phyloP scores from a whole-genome alignment of 2,797 vertebrate species.

The Sebastiscus albofasciatus region DNA sequence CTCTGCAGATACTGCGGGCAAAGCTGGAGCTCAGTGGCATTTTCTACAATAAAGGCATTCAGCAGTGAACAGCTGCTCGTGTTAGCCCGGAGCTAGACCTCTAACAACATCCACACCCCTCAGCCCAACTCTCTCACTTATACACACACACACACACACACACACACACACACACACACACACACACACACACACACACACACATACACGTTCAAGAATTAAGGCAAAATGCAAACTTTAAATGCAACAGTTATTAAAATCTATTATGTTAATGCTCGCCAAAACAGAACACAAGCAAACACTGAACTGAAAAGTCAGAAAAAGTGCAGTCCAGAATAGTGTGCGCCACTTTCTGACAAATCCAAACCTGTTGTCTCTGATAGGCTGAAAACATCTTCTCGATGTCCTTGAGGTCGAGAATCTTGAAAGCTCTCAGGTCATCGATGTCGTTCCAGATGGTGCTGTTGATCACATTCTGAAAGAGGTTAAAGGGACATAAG shows the following conservation, averaged over 20 bases:
- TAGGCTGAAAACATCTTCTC: constrained; percentile 99
- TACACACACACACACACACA: background rate
- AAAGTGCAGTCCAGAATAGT: background rate
- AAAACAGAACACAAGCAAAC: background rate
- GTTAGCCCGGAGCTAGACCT: constrained; percentile 48
- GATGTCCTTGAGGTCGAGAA: constrained; percentile 95
- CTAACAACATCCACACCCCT: constrained; percentile 4
- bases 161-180: background rate
- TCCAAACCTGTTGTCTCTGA: constrained; percentile 95
- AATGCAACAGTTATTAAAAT: background rate
- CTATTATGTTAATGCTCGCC: background rate
- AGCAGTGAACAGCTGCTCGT: constrained; percentile 69
- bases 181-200: background rate
- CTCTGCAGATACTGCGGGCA: constrained; percentile 48
- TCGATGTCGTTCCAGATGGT: constrained; percentile 97
- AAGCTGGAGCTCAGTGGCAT: constrained; percentile 58
- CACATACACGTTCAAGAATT: background rate
- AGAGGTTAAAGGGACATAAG: background rate
- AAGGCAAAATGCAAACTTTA: background rate
- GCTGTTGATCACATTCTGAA: constrained; percentile 91
- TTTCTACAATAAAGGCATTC: constrained; percentile 62
- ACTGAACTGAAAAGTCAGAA: background rate
- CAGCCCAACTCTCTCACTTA: background rate
- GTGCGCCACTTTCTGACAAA: background rate
- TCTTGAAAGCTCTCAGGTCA: constrained; percentile 91